Base-by-base conservation (phyloP, 1,140 invertebrate genomes). In the Drosophila lacteicornis region DNA sequence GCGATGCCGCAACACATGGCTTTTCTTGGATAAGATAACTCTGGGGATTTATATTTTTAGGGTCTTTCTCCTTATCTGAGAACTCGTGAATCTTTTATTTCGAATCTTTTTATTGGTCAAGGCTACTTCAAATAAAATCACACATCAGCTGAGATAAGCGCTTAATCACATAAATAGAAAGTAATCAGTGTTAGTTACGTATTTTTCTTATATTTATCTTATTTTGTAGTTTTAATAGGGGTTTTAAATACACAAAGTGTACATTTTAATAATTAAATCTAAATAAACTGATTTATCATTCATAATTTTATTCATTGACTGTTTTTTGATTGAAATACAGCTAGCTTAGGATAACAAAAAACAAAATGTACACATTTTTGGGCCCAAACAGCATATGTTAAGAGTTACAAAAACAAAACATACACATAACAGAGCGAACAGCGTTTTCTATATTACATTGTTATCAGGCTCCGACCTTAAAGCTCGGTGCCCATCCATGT, bases 21-120 rank as follows among this genome's bases (percentile, higher is more conserved):
- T 25, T 25, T 25, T 25, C 22, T 7, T 61, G 5, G 33, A 61
- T 61, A 61, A 50, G 46, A 61, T 61, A 61, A 22, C 17, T 33
- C 13, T 8, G 2, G 17, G 12, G 22, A 11, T 9, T 15, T n/a
- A 2, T 38, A 38, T 61, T 25, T 61, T 12, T 27, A 50, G 19
- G 1, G 4, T 11, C 17, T 47, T 8, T 60, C 4, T 15, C 4
- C 12, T 22, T 56, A 56, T 55, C 33, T 15, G 12, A 19, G 36
- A 13, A 9, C 17, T 38, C 7, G 22, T 56, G 13, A 38, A 15
- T 22, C 30, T 6, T 19, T 56, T 56, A 12, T 3, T 36, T 51
- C 12, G 2, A 12, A 36, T 38, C 0, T 15, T 38, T 56, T 56
- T 56, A 56, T 56, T 15, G 8, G 2, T 0, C 12, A 38, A 15